Evolutionary conservation across 2,888 invertebrate genomes (phyloP).

Genomic region (Cephus spinipes): DNA sequence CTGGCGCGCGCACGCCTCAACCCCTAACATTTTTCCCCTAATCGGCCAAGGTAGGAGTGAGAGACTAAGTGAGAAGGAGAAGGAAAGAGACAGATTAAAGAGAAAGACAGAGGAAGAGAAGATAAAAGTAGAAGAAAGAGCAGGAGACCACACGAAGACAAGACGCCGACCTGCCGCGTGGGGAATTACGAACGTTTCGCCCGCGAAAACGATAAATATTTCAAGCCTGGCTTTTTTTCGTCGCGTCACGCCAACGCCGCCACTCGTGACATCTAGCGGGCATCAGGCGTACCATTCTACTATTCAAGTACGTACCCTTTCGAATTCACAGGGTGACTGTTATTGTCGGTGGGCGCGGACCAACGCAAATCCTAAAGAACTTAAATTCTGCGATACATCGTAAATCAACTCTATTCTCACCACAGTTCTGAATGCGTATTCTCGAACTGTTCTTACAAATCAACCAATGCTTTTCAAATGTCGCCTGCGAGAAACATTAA

Average conservation of each 20-base stretch:
- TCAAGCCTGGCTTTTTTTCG: neutral
- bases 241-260: neutral
- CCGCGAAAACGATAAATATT: conserved; percentile 3
- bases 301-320: neutral
- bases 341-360: too few relatives aligned
- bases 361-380: too few relatives aligned
- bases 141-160: neutral
- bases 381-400: too few relatives aligned
- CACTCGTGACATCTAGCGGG: neutral
- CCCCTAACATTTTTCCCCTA: neutral
- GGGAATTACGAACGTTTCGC: conserved; percentile 2
- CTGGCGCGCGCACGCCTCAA: neutral
- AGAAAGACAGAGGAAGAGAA: neutral
- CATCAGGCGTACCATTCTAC: neutral
- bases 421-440: too few relatives aligned
- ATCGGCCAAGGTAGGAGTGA: neutral
- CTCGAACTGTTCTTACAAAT: too few relatives aligned
- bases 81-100: too few relatives aligned
- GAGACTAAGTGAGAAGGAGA: too few relatives aligned
- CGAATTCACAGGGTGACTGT: neutral
- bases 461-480: too few relatives aligned
- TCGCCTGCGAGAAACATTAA: too few relatives aligned
- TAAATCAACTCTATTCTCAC: too few relatives aligned
- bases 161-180: conserved; percentile 1
- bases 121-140: neutral